Conservation (phyloP, 2,113 vertebrate species). For the Cnemophilus loriae region DNA sequence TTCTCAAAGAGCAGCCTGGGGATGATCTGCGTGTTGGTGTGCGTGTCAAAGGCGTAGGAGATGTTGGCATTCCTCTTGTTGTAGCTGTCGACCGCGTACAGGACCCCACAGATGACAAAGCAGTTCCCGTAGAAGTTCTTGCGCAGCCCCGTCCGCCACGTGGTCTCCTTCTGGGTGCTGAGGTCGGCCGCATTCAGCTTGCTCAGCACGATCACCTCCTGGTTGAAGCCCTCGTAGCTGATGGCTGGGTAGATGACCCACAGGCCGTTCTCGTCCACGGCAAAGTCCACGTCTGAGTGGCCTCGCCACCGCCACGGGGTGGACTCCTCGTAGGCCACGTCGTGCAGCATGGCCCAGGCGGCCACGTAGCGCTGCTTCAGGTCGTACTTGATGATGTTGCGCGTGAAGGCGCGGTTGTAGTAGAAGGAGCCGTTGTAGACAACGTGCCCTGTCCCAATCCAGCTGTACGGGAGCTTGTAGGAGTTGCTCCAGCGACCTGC, state of each 20-base stretch:
- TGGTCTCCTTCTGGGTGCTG: constrained; percentile 90
- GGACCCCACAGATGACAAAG: constrained; percentile 93
- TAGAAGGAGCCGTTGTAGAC: constrained; percentile 91
- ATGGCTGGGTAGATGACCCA: constrained; percentile 94
- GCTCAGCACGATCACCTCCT: constrained; percentile 92
- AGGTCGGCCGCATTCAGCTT: constrained; percentile 87
- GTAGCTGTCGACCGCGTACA: constrained; percentile 94
- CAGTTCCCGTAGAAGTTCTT: constrained; percentile 90
- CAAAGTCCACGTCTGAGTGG: constrained; percentile 88
- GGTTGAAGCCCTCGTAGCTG: constrained; percentile 87
- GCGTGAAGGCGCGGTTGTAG: constrained; percentile 94
- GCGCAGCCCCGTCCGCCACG: constrained; percentile 90
- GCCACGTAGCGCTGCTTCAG: constrained; percentile 85
- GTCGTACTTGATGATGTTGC: constrained; percentile 95
- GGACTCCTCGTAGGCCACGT: constrained; percentile 84
- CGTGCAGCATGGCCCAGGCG: constrained; percentile 92
- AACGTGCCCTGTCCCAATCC: constrained; percentile 93
- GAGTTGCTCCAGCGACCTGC: constrained; percentile 93
- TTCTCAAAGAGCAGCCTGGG: constrained; percentile 93
- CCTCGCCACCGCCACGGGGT: constrained; percentile 88
- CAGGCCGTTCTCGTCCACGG: constrained; percentile 91
- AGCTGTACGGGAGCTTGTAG: constrained; percentile 96
- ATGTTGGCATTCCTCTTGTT: constrained; percentile 86
- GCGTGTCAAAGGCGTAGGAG: constrained; percentile 94
- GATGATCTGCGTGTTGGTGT: constrained; percentile 95